These are phyloP conservation scores for Amphipyra berbera DNA, from an alignment of 2,888 invertebrate genomes.

Conservation along the genomic window DNA sequence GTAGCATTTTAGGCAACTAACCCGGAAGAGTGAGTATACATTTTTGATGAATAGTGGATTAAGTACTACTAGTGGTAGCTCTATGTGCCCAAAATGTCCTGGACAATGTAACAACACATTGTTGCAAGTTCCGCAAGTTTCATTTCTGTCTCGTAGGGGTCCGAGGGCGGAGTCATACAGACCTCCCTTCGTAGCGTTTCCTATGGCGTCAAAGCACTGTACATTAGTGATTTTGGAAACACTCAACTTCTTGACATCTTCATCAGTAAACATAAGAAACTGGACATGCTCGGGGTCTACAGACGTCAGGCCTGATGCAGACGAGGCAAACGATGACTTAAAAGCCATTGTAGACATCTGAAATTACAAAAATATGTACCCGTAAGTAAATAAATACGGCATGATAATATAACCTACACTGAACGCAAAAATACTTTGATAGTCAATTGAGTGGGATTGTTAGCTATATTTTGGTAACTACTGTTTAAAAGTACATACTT, in stretches of 20 bases:
- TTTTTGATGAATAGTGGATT: conserved; percentile 97
- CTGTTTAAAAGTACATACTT: conserved; percentile 4
- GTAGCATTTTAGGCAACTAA: conserved; percentile 93
- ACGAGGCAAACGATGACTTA: conserved; percentile 71
- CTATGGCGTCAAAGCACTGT: conserved; percentile 94
- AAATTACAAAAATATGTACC: conserved; percentile 38
- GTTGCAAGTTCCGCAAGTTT: conserved; percentile 95
- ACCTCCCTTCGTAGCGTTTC: conserved; percentile 95
- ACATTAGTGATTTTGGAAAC: conserved; percentile 95
- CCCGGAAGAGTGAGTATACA: conserved; percentile 91
- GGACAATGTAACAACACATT: conserved; percentile 92
- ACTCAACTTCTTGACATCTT: conserved; percentile 94
- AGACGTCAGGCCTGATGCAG: conserved; percentile 72
- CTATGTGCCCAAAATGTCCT: conserved; percentile 98
- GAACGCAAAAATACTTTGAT: neutral
- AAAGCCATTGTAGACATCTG: conserved; percentile 73
- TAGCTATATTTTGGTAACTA: neutral
- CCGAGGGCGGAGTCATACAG: conserved; percentile 96
- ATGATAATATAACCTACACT: conserved; percentile 59
- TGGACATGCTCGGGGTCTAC: conserved; percentile 84
- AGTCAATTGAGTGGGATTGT: neutral
- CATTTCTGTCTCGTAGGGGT: conserved; percentile 90
- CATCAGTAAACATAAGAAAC: conserved; percentile 93
- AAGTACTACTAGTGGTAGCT: conserved; percentile 95
- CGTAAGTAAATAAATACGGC: conserved; percentile 37